Base-by-base conservation (phyloP, 2,888 invertebrate genomes). In the Tenodera sinensis region DNA sequence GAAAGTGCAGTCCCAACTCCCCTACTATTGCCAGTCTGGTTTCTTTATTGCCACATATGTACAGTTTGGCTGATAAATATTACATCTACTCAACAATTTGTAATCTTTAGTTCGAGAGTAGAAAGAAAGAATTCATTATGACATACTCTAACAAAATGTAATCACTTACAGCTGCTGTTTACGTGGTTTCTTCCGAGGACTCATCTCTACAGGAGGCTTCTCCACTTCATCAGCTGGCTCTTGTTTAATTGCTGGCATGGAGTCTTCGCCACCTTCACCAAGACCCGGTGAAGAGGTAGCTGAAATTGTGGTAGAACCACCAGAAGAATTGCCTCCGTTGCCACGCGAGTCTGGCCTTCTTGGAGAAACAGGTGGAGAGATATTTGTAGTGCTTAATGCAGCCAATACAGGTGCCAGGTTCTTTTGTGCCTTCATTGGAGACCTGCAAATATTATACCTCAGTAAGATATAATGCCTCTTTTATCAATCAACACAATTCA, bases 141-240 rank as follows among this genome's bases (percentile, higher is more conserved):
- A 42, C 42, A 42, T 42, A 42, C 12, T 6, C 1, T 12, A 42
- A 42, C 9, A 42, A 42, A 42, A 4, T 71, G 20, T 3, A 1
- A 42, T 71, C 54, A 88, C 96, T 95, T 94, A 98, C 97, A 97
- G 94, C 93, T 97, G 96, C 91, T 97, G 98, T 92, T 99, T 98
- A 90, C 98, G 94, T 0, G 98, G 97, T 92, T 98, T 98, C 93
- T 99, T 99, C 90, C 98, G 94, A 0, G 98, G 98, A 88, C 96
- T 96, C 93, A 96, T 96, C 92, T 95, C 95, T 84, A 94, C 92
- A 2, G 93, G 93, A 9, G 96, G 95, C 86, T 94, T 93, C 90
- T 94, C 93, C 83, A 92, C 93, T 81, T 94, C 93, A 91, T 93
- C 93, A 54, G 89, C 90, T 86, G 90, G 91, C 90, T 91, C 91